A percentile compares a stretch with the other conserved stretches of the same genome.
Evolutionary conservation across 1,140 invertebrate species (phyloP).

Genomic region (Bacillus rossius): DNA sequence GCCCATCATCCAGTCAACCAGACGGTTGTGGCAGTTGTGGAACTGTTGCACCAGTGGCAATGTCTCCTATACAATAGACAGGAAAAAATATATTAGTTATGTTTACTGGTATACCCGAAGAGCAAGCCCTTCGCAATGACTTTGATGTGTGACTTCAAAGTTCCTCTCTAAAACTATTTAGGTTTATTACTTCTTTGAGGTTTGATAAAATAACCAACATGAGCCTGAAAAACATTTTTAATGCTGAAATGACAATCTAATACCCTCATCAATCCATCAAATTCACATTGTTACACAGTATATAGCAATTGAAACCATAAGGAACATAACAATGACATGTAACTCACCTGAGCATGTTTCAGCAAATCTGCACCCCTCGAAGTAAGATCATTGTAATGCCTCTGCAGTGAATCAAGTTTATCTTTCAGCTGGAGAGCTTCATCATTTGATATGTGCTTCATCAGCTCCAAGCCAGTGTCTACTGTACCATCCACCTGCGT

Average conservation of each 20-base stretch:
- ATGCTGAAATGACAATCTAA: too few species aligned
- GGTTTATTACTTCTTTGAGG: too few species aligned
- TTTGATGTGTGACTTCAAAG: too few species aligned
- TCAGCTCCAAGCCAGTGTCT: conserved; percentile 82
- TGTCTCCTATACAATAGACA: conserved; percentile 53
- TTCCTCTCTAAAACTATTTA: too few species aligned
- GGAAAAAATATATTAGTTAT: neutral
- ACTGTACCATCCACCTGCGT: conserved; percentile 84
- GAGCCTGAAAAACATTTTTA: too few species aligned
- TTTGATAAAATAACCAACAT: too few species aligned
- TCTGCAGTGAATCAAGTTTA: conserved; percentile 84
- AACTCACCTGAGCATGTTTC: conserved; percentile 65
- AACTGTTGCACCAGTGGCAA: conserved; percentile 91
- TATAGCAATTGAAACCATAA: too few species aligned
- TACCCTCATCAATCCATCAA: too few species aligned
- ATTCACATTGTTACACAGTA: too few species aligned
- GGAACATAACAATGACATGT: too few species aligned
- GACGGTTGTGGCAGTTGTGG: conserved; percentile 78
- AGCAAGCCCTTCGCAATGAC: too few species aligned
- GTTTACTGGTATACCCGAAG: too few species aligned
- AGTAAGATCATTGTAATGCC: conserved; percentile 84
- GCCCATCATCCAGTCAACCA: conserved; percentile 91
- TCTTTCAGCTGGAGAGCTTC: conserved; percentile 92
- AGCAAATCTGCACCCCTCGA: conserved; percentile 79
- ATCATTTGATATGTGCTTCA: conserved; percentile 91